Conservation (phyloP, 2,888 invertebrate genomes). For the Beris morrisii region DNA sequence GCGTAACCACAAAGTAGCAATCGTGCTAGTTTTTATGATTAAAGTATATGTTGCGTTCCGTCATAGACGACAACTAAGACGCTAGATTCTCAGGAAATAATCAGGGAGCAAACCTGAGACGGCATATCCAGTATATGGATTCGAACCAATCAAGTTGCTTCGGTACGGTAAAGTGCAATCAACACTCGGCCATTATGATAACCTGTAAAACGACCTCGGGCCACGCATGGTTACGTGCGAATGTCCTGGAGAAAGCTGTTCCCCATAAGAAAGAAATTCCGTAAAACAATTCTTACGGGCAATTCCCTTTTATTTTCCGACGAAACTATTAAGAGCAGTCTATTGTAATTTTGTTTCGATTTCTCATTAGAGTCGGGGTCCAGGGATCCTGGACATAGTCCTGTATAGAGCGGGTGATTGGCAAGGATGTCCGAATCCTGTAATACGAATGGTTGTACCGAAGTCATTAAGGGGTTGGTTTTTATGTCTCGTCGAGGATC, state of each 20-base stretch:
- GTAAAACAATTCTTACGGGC: conserved; percentile 21
- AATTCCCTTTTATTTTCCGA: conserved; percentile 36
- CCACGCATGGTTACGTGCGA: conserved; percentile 30
- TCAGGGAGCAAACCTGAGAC: no score
- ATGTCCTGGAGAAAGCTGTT: background rate
- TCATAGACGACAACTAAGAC: background rate
- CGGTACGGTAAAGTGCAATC: conserved; percentile 25
- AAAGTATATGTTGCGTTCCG: background rate
- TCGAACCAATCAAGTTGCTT: conserved; percentile 38
- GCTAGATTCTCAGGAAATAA: background rate
- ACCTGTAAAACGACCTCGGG: conserved; percentile 31
- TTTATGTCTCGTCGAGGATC: conserved; percentile 32
- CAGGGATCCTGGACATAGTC: background rate
- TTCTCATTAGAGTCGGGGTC: conserved; percentile 36
- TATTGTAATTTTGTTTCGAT: conserved; percentile 40
- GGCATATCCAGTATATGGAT: conserved; percentile 4
- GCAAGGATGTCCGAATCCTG: background rate
- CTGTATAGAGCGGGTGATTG: conserved; percentile 6
- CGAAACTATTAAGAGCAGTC: conserved; percentile 11
- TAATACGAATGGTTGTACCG: conserved; percentile 6
- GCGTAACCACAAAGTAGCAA: conserved; percentile 34
- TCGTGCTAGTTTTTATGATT: conserved; percentile 33
- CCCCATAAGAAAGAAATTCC: background rate
- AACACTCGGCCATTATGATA: conserved; percentile 27
- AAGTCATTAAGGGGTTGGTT: conserved; percentile 39